phyloP scores from a whole-genome alignment of 2,797 vertebrate species.

The Megalops cyprinoides region DNA sequence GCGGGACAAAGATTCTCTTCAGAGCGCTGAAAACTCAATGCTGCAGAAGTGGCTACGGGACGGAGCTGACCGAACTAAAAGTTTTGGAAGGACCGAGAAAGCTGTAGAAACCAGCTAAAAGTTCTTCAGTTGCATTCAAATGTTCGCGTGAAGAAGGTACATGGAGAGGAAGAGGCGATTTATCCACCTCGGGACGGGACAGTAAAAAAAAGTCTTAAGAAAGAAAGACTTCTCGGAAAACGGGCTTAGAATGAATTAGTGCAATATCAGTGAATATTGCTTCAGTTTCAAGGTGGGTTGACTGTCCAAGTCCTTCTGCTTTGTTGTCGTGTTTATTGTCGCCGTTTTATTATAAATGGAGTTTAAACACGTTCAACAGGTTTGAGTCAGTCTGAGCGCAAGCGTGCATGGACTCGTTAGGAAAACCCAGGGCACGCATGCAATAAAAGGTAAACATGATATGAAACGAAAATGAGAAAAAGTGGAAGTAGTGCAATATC shows the following conservation, averaged over 20 bases:
- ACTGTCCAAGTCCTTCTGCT: constrained; percentile 19
- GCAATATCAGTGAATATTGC: constrained; percentile 51
- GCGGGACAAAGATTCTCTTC: constrained; percentile 41
- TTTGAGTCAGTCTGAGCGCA: constrained; percentile 38
- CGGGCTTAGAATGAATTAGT: constrained; percentile 68
- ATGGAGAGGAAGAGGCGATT: constrained; percentile 38
- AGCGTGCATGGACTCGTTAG: constrained; percentile 67
- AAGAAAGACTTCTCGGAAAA: constrained; percentile 46
- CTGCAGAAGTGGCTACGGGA: constrained; percentile 62
- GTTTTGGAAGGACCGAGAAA: constrained; percentile 4
- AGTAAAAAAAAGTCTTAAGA: constrained; percentile 27
- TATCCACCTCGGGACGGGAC: constrained; percentile 31
- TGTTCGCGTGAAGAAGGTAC: constrained; percentile 21
- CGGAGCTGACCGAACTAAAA: constrained; percentile 38
- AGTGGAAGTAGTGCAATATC: not conserved
- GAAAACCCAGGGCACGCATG: constrained; percentile 50
- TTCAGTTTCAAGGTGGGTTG: constrained; percentile 66
- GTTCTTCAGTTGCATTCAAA: constrained; percentile 2
- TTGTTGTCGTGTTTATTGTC: constrained; percentile 7
- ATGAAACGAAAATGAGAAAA: constrained; percentile 4
- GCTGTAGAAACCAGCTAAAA: not conserved
- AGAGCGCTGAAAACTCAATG: constrained; percentile 20
- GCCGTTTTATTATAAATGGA: constrained; percentile 26
- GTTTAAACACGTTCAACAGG: constrained; percentile 39
- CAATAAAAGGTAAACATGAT: constrained; percentile 56